Evolutionary conservation across 1,140 invertebrate species (phyloP).

Genomic region (Euwallacea fornicatus): DNA sequence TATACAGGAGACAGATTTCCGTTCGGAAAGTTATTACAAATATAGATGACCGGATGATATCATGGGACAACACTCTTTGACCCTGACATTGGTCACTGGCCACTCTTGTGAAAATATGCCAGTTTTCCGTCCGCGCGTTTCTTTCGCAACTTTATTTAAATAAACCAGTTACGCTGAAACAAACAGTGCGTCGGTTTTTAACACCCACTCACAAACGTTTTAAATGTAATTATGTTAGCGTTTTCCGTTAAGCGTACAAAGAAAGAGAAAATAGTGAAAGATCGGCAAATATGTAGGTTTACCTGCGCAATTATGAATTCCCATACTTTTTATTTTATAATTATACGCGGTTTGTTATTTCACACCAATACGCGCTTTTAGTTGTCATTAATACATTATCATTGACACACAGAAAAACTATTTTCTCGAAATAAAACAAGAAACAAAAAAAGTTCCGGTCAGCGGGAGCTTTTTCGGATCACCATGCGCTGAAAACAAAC

Average conservation of each 20-base stretch:
- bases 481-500: too few species aligned
- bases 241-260: slow-evolving; percentile 22
- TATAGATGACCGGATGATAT: background rate
- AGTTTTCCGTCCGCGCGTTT: slow-evolving; percentile 1
- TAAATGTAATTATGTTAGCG: slow-evolving; percentile 15
- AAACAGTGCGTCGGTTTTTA: slow-evolving; percentile 15
- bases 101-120: slow-evolving; percentile 15
- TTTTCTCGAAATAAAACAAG: too few species aligned
- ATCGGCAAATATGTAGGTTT: slow-evolving; percentile 29
- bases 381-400: slow-evolving; percentile 7
- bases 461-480: too few species aligned
- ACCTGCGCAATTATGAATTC: slow-evolving; percentile 16
- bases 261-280: slow-evolving; percentile 36
- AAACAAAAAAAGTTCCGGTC: too few species aligned
- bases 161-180: slow-evolving; percentile 21
- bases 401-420: too few species aligned
- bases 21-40: background rate
- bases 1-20: too few species aligned
- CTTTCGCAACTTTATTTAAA: slow-evolving; percentile 19
- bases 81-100: slow-evolving; percentile 20
- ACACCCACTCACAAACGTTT: slow-evolving; percentile 12
- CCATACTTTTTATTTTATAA: slow-evolving; percentile 30
- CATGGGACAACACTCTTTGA: slow-evolving; percentile 1
- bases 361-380: slow-evolving; percentile 10
- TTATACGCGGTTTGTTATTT: slow-evolving; percentile 25